phyloP scores from a whole-genome alignment of 2,797 vertebrate species.

The Falco naumanni region DNA sequence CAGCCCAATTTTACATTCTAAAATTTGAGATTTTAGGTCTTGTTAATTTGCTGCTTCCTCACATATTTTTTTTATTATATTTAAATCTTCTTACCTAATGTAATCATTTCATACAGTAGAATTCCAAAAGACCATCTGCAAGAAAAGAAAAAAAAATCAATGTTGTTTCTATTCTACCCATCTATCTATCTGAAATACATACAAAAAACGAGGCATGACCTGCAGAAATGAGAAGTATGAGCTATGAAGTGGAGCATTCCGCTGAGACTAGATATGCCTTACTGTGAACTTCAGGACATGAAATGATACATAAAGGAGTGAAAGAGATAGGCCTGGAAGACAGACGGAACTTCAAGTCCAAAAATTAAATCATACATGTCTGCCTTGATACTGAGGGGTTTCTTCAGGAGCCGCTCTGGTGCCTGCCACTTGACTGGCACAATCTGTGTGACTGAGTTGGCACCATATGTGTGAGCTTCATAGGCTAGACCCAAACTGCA shows the following conservation, averaged over 20 bases:
- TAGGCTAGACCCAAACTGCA: slow-evolving; percentile 88
- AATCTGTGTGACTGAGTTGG: background rate
- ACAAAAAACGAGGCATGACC: background rate
- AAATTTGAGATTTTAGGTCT: background rate
- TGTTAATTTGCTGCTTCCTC: background rate
- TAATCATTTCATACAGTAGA: slow-evolving; percentile 92
- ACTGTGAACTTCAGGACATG: background rate
- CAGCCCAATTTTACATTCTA: background rate
- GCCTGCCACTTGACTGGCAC: slow-evolving; percentile 90
- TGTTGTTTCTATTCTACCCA: background rate
- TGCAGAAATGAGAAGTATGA: background rate
- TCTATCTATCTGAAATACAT: background rate
- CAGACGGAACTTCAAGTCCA: background rate
- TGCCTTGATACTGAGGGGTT: slow-evolving; percentile 77
- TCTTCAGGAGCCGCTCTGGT: slow-evolving; percentile 86
- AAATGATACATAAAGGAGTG: background rate
- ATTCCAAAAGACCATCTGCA: slow-evolving; percentile 95
- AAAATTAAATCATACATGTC: slow-evolving; percentile 83
- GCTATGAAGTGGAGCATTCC: background rate
- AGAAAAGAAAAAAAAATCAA: slow-evolving; percentile 43
- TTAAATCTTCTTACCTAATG: slow-evolving; percentile 83
- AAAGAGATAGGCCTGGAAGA: background rate
- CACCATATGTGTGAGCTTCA: slow-evolving; percentile 69
- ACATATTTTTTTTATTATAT: fast-evolving
- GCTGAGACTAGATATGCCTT: background rate